These are phyloP conservation scores for Lasioglossum calceatum DNA, from an alignment of 2,888 invertebrate genomes.

Conservation along the genomic window DNA sequence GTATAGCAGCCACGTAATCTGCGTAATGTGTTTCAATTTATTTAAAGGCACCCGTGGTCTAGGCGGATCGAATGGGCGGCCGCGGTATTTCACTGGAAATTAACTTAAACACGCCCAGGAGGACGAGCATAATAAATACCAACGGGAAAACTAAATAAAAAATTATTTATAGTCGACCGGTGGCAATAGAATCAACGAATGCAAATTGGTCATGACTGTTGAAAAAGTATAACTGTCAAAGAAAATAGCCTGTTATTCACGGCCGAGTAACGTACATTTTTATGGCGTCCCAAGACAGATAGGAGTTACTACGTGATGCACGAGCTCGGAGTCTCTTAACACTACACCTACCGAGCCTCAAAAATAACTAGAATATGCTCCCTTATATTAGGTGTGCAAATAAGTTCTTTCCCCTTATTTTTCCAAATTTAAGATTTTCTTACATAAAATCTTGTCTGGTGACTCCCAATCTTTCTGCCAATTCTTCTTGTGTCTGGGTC, in stretches of 20 bases:
- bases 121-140: conserved; percentile 16
- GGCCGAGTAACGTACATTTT: conserved; percentile 21
- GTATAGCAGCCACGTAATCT: conserved; percentile 46
- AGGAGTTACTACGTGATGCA: background rate
- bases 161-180: conserved; percentile 39
- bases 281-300: conserved; percentile 43
- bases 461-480: too few species aligned
- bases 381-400: too few species aligned
- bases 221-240: conserved; percentile 40
- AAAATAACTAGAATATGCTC: too few species aligned
- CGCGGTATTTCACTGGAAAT: conserved; percentile 44
- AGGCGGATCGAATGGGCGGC: conserved; percentile 45
- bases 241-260: conserved; percentile 29
- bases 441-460: too few species aligned
- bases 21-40: conserved; percentile 52
- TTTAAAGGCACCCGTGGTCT: conserved; percentile 32
- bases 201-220: conserved; percentile 39
- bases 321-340: background rate
- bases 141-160: conserved; percentile 39
- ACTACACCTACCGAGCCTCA: too few species aligned
- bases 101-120: conserved; percentile 43
- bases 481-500: too few species aligned
- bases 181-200: conserved; percentile 4
- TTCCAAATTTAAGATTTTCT: too few species aligned
- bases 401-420: too few species aligned